Evolutionary conservation across 2,113 vertebrate species (phyloP).

Genomic region (Struthidea cinerea): DNA sequence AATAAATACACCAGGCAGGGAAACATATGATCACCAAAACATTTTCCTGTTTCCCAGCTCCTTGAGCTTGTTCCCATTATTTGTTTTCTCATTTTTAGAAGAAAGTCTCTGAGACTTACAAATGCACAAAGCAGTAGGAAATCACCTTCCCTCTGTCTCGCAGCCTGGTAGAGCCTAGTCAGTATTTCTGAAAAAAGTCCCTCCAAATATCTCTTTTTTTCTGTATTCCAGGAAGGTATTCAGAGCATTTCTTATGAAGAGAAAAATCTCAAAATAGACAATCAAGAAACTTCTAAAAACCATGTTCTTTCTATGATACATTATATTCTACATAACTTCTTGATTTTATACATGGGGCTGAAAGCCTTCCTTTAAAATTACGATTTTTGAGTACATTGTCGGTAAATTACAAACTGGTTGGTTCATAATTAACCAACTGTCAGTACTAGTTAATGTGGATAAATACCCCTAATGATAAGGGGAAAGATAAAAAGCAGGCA

Average conservation of each 20-base stretch:
- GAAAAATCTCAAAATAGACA: background rate
- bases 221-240: background rate
- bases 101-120: background rate
- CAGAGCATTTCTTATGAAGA: background rate
- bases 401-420: background rate
- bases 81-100: background rate
- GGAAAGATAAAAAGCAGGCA: background rate
- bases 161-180: background rate
- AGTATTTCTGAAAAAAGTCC: background rate
- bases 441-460: background rate
- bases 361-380: background rate
- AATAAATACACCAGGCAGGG: background rate
- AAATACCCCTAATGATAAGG: background rate
- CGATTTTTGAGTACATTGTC: background rate
- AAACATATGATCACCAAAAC: background rate
- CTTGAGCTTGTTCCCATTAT: background rate
- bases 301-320: background rate
- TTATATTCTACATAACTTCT: background rate
- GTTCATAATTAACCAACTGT: background rate
- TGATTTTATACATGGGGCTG: background rate
- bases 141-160: fast-evolving
- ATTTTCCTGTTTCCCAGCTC: background rate
- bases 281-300: background rate
- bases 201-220: background rate
- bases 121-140: background rate